Conservation (phyloP, 2,113 vertebrate genomes). For the Axis porcinus region DNA sequence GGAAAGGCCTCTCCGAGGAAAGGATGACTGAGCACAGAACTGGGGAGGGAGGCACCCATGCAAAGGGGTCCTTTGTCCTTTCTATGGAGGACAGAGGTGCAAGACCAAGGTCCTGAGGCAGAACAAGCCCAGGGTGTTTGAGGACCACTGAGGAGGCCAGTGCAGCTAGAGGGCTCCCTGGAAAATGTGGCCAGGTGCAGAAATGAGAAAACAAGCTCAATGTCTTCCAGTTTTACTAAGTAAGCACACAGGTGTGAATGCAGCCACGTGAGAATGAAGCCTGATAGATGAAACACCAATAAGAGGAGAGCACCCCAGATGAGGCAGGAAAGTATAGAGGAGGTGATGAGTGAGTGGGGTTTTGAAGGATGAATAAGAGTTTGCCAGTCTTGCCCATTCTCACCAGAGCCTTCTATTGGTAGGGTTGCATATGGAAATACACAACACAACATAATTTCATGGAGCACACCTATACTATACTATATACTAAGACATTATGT, state of each 20-base stretch:
- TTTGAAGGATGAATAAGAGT: background rate
- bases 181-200: rapidly evolving
- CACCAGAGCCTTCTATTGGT: background rate
- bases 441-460: rapidly evolving
- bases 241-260: background rate
- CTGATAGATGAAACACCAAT: background rate
- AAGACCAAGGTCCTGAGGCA: background rate
- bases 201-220: background rate
- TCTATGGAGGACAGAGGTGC: background rate
- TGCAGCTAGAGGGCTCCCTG: background rate
- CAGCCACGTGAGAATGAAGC: rapidly evolving
- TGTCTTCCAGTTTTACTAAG: no score
- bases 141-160: background rate
- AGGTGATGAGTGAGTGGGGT: background rate
- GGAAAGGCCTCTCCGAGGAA: background rate
- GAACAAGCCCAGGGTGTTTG: background rate
- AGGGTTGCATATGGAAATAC: background rate
- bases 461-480: rapidly evolving
- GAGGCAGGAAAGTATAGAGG: background rate
- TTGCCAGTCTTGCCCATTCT: background rate
- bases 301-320: background rate
- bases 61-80: background rate
- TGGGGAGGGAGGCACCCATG: background rate
- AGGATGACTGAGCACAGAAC: background rate
- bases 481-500: background rate